A percentile compares a stretch with the other conserved stretches of the same genome.
phyloP scores from a whole-genome alignment of 30 jellyfish, hydroid and myxozoan species.

The Turritopsis rubra region DNA sequence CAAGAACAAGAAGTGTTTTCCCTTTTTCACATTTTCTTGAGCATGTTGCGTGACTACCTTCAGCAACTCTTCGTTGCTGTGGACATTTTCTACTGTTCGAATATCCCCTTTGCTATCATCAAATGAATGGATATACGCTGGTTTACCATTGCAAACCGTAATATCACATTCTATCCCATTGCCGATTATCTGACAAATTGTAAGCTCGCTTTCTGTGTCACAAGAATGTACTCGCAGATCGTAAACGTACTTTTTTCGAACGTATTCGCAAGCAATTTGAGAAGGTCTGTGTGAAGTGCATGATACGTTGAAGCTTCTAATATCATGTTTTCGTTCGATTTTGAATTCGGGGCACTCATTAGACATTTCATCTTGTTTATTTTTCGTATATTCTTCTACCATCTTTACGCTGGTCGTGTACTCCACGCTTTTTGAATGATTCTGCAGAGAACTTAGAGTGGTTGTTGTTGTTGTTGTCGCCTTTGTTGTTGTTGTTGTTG shows the following conservation, averaged over 20 bases:
- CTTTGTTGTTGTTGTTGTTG: background rate
- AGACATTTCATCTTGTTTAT: background rate
- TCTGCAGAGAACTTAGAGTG: background rate
- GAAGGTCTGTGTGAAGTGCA: background rate
- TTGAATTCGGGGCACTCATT: background rate
- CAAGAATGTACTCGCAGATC: background rate
- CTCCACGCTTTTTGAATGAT: background rate
- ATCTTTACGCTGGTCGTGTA: background rate
- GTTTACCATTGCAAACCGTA: background rate
- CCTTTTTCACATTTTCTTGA: background rate
- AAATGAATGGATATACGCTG: background rate
- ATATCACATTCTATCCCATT: background rate
- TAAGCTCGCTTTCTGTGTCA: background rate
- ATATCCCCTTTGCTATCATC: background rate
- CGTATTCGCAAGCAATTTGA: background rate
- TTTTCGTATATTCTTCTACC: background rate
- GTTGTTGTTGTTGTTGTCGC: background rate
- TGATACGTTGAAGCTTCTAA: background rate
- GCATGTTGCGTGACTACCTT: background rate
- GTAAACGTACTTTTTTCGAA: background rate
- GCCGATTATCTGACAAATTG: background rate
- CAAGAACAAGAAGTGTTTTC: constrained; percentile 2
- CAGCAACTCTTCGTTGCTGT: background rate
- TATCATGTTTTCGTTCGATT: constrained; percentile 2
- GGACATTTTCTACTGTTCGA: background rate